Evolutionary conservation across 2,888 invertebrate species (phyloP), one percentile per base, ranked within the genome.

Genomic region (Stenichneumon culpator): DNA sequence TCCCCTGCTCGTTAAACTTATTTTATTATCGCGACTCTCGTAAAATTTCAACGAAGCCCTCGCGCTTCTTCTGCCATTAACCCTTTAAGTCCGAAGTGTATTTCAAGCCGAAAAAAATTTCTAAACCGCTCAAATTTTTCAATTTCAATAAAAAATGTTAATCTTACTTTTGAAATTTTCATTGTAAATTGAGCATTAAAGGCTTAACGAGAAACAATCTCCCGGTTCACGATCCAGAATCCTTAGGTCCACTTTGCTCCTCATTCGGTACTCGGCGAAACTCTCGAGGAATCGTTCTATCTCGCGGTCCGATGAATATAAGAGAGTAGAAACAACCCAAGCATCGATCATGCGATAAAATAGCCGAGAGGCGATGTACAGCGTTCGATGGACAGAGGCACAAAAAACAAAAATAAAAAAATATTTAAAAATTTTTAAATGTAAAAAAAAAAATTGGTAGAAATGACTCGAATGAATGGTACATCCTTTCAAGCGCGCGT

Each of bases 281-380:
- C 32, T 32, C 25, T 7, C 54, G 54, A 32, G 9, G 60, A 60
- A 25, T 32, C 60, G 16, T 22, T 50, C 22, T 22, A 11, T 19
- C 52, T 60, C 60, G 19, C 60, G 63, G 6, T 63, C 28, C 25
- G 63, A 28, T 28, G 16, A 54, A 54, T 54, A 7, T 69, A 52
- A 25, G 52, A 82, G 69, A 69, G 50, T 82, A 75, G 39, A 14
- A 73, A 39, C 22, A 16, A 73, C 32, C 47, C 36, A 54, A 52
- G 78, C 86, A 84, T 86, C 86, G 84, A 87, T 86, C 85, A 87
- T 82, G 79, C 82, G 83, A 86, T 82, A 84, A 83, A 81, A 72
- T 6, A 65, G 39, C 36, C 36, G 79, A 75, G 73, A 47, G 72
- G 52, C 50, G 69, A 79, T 79, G 79, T 78, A 87, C 82, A 82